Evolutionary conservation across 2,797 vertebrate genomes (phyloP), one percentile per base, ranked within the genome.

Genomic region (Myotis vivesi): DNA sequence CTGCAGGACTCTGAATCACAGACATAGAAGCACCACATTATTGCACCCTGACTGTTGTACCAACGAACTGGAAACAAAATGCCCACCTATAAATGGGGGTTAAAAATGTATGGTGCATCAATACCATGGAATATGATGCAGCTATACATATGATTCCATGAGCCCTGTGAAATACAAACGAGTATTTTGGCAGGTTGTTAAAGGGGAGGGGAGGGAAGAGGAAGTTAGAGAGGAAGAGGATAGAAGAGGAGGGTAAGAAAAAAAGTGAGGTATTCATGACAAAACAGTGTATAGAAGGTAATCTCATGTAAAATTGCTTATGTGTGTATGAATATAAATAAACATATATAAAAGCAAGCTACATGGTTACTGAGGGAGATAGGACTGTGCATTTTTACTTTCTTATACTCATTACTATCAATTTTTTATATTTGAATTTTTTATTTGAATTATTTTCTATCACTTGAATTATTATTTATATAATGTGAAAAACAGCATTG

Each of bases 1-100:
- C 6, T 89, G 15, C 44, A 19, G 22, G n/a, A 89, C 46, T 55
- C 19, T 75, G 6, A 44, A 49, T 44, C 51, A 94, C 4, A 68
- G 57, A 86, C 38, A 68, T 53, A 66, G 93, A 94, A 80, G 23
- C 20, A 66, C 9, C 3, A n/a, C 66, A 57, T 44, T 75, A 76
- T 36, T 72, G 33, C 8, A 87, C 7, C 49, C 23, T 41, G 12
- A 84, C 59, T 59, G 36, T 22, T 93, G 6, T 76, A 20, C 11
- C 36, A 75, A 92, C 89, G 89, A 88, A 9, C 4, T 41, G 33
- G n/a, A 96, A 91, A 76, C 7, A 91, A 62, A 93, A 82, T 55
- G 6, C 8, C 28, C 49, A 83, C 75, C 33, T 41, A 22, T 72
- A 85, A 93, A 83, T 13, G 22, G 1, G 16, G 68, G 28, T 33